Conservation (phyloP, 2,888 invertebrate species). For the Endotricha flammealis region DNA sequence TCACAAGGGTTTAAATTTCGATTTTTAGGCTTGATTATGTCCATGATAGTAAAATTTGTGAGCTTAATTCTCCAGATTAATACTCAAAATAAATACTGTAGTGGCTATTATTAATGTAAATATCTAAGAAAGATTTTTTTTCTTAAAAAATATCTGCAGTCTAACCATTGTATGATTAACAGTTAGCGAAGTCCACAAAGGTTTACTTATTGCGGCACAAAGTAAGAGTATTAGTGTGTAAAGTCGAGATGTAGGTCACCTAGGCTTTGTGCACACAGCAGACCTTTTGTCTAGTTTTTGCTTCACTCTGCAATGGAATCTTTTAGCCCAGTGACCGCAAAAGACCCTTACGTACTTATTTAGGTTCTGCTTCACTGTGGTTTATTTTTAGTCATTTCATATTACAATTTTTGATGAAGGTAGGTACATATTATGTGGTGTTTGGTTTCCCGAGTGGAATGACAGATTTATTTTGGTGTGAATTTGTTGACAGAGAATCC, state of each 20-base stretch:
- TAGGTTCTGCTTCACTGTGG: too few species aligned
- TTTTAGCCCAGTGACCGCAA: constrained; percentile 44
- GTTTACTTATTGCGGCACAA: constrained; percentile 40
- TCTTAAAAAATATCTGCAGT: too few species aligned
- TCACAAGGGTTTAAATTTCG: too few species aligned
- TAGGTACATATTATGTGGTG: constrained; percentile 19
- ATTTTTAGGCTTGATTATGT: too few species aligned
- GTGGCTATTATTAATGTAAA: too few species aligned
- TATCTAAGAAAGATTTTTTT: too few species aligned
- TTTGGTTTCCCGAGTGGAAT: constrained; percentile 1
- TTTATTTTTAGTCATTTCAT: too few species aligned
- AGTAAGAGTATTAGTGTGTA: constrained; percentile 55
- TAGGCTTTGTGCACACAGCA: constrained; percentile 44
- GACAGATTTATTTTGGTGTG: not conserved
- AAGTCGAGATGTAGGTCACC: constrained; percentile 50
- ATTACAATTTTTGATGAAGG: constrained; percentile 16
- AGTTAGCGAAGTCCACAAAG: constrained; percentile 22
- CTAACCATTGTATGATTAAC: not conserved
- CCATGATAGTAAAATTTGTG: too few species aligned
- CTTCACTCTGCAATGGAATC: constrained; percentile 35
- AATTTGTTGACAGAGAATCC: not conserved
- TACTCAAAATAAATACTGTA: too few species aligned
- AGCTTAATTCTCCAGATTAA: too few species aligned
- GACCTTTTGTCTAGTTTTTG: constrained; percentile 58
- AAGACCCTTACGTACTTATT: constrained; percentile 30